Conservation (phyloP, 35 echinoderm and acorn worm species). For the Chiridota heheva region DNA sequence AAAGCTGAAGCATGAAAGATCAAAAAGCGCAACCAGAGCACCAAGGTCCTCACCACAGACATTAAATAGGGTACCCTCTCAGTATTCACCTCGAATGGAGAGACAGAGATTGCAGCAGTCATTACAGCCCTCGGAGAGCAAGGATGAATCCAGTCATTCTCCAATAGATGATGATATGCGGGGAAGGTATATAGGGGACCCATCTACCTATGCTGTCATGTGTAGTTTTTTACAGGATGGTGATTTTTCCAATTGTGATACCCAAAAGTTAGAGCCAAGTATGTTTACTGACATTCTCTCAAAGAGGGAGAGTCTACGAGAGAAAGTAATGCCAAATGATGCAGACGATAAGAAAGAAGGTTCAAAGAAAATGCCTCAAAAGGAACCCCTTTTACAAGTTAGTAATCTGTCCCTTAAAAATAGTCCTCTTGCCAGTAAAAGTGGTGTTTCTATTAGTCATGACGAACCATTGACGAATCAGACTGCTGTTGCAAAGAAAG, state of each 20-base stretch:
- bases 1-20: constrained; percentile 49
- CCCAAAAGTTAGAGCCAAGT: constrained; percentile 74
- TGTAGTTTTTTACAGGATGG: constrained; percentile 66
- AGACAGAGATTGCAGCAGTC: constrained; percentile 43
- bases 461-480: too few species aligned
- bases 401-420: constrained; percentile 20
- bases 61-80: too few species aligned
- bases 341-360: constrained; percentile 11
- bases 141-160: constrained; percentile 51
- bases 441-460: too few species aligned
- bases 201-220: constrained; percentile 85
- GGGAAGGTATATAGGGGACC: constrained; percentile 40
- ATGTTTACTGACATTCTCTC: constrained; percentile 70
- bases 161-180: constrained; percentile 12
- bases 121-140: constrained; percentile 31
- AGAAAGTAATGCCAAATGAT: constrained; percentile 7
- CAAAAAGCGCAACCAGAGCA: constrained; percentile 39
- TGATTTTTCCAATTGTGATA: constrained; percentile 83
- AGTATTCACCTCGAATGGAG: constrained; percentile 50
- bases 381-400: constrained; percentile 29
- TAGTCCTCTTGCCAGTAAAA: too few species aligned
- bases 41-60: constrained; percentile 50
- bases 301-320: constrained; percentile 20
- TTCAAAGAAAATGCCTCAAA: constrained; percentile 10
- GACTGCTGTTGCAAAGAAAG: too few species aligned